phyloP scores from a whole-genome alignment of 2,888 invertebrate species.

The Ochropleura leucogaster region DNA sequence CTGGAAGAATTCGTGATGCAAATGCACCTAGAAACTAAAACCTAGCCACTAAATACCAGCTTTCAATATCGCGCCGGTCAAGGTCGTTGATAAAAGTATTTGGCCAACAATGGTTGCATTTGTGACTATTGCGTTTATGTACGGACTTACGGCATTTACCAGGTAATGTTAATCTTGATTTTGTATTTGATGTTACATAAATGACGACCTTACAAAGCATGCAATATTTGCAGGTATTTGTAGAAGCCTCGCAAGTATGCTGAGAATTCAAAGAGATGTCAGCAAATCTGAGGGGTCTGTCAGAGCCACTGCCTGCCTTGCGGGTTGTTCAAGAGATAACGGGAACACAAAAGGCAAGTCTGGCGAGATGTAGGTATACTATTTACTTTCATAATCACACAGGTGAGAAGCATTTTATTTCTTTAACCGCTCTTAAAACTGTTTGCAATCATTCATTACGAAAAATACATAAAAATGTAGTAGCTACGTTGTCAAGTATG shows the following conservation, averaged over 20 bases:
- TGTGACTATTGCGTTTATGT: background rate
- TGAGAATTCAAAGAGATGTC: background rate
- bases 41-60: constrained; percentile 4
- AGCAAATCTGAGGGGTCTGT: no score
- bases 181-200: constrained; percentile 34
- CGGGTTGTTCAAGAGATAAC: no score
- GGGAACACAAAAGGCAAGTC: no score
- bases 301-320: no score
- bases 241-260: background rate
- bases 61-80: constrained; percentile 50
- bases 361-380: no score
- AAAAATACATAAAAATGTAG: constrained; percentile 36
- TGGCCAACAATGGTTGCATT: constrained; percentile 32
- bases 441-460: constrained; percentile 31
- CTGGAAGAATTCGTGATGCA: background rate
- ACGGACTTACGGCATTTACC: constrained; percentile 23
- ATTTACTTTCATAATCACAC: background rate
- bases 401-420: constrained; percentile 4
- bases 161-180: constrained; percentile 21
- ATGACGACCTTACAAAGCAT: background rate
- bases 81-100: constrained; percentile 36
- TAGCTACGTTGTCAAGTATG: constrained; percentile 27
- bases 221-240: background rate
- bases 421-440: constrained; percentile 32
- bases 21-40: background rate